A percentile compares a stretch with the other conserved stretches of the same genome.
phyloP scores from a whole-genome alignment of 2,113 vertebrate genomes.

The Tupaia chinensis region DNA sequence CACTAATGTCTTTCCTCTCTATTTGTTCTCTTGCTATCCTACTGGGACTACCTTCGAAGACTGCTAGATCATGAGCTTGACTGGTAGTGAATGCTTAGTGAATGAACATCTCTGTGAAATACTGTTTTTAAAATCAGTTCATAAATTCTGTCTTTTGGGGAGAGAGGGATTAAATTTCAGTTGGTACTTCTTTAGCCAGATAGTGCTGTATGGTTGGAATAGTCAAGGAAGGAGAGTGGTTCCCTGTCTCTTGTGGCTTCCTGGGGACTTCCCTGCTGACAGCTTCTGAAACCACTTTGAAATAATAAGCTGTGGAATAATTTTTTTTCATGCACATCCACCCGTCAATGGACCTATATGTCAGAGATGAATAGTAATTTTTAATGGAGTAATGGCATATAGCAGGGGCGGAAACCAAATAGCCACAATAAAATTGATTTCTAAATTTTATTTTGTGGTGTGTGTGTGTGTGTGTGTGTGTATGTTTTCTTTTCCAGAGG shows the following conservation, averaged over 20 bases:
- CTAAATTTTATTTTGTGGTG: conserved; percentile 72
- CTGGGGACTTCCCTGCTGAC: conserved; percentile 52
- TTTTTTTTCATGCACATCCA: conserved; percentile 59
- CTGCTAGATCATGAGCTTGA: background rate
- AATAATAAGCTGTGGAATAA: conserved; percentile 67
- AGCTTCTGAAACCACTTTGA: conserved; percentile 62
- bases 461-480: no score
- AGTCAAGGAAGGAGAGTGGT: conserved; percentile 10
- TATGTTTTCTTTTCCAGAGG: no score
- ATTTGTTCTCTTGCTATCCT: no score
- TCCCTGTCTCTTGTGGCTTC: conserved; percentile 55
- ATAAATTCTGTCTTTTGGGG: conserved; percentile 48
- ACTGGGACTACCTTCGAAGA: conserved; percentile 15
- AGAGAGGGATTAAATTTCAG: conserved; percentile 44
- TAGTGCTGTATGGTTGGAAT: conserved; percentile 54
- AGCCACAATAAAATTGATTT: conserved; percentile 74
- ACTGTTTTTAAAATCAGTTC: conserved; percentile 55
- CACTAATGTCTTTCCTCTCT: no score
- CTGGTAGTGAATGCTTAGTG: conserved; percentile 42
- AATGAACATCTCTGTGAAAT: conserved; percentile 53
- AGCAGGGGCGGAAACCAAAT: conserved; percentile 60
- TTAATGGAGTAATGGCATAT: conserved; percentile 52
- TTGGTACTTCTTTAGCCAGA: conserved; percentile 18
- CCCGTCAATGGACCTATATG: conserved; percentile 50
- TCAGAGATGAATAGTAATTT: conserved; percentile 68